These are phyloP conservation scores for Hypercompe scribonia DNA, from an alignment of 2,888 invertebrate genomes.

Conservation along the genomic window DNA sequence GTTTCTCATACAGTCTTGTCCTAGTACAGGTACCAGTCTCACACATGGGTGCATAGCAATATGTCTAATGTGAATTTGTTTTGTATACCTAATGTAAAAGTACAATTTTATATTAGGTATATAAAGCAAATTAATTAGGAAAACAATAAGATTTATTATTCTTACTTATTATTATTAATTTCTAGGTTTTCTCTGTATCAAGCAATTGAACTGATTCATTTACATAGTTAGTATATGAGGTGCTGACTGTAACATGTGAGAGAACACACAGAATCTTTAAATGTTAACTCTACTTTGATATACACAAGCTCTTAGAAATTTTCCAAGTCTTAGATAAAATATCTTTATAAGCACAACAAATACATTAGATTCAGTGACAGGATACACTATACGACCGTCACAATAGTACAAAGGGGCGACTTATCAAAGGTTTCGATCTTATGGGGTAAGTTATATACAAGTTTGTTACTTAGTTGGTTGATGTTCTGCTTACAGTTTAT, in stretches of 20 bases:
- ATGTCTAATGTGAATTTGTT: no score
- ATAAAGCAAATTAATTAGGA: no score
- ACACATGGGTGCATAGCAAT: no score
- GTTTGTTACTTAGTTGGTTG: not conserved
- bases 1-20: no score
- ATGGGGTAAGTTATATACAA: not conserved
- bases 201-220: not conserved
- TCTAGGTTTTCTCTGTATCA: not conserved
- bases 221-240: not conserved
- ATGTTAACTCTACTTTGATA: not conserved
- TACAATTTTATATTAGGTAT: no score
- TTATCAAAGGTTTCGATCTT: slow-evolving; percentile 2
- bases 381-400: not conserved
- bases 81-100: no score
- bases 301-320: not conserved
- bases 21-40: no score
- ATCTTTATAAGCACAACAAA: not conserved
- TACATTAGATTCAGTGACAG: not conserved
- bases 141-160: no score
- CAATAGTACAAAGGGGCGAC: not conserved
- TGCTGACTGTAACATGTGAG: not conserved
- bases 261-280: not conserved
- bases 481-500: not conserved
- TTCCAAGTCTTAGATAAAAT: not conserved
- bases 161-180: no score